phyloP scores from a whole-genome alignment of 2,888 invertebrate genomes.

The Imbricaverruca yamaguchii region DNA sequence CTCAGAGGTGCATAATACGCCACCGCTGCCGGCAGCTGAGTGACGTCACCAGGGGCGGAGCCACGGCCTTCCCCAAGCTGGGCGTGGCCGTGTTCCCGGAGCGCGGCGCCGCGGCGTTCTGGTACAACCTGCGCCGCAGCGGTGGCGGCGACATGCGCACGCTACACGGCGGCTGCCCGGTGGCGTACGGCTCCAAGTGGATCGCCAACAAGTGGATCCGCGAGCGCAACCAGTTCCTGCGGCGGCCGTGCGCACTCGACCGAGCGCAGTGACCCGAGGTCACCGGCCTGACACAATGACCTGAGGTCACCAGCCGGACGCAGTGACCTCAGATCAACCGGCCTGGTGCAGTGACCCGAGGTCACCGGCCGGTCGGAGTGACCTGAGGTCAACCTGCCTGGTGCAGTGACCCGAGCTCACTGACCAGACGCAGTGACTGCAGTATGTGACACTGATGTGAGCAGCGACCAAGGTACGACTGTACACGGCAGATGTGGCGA shows the following conservation, averaged over 20 bases:
- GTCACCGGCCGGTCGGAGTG: no score
- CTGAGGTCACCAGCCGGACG: no score
- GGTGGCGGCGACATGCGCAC: conserved; percentile 42
- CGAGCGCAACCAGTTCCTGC: conserved; percentile 28
- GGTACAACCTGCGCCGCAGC: conserved; percentile 43
- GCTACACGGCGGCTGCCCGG: conserved; percentile 48
- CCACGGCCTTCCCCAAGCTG: conserved; percentile 38
- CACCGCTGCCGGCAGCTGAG: conserved; percentile 26
- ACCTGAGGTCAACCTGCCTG: no score
- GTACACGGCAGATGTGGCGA: no score
- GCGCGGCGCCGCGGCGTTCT: conserved; percentile 43
- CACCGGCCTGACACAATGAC: no score
- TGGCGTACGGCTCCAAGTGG: conserved; percentile 46
- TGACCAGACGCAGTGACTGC: no score
- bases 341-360: no score
- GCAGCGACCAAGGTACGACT: no score
- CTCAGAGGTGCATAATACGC: no score
- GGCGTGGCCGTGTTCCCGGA: conserved; percentile 36
- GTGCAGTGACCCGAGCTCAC: no score
- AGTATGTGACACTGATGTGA: no score
- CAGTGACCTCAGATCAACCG: no score
- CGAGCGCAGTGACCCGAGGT: conserved; percentile 19
- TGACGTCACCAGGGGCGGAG: conserved; percentile 35
- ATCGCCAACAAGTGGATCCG: conserved; percentile 33
- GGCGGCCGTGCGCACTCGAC: conserved; percentile 27